Percentiles rank a stretch among this genome's conserved stretches.
Conservation (phyloP, 35 echinoderm and acorn worm genomes). For the Holothuria glaberrima region DNA sequence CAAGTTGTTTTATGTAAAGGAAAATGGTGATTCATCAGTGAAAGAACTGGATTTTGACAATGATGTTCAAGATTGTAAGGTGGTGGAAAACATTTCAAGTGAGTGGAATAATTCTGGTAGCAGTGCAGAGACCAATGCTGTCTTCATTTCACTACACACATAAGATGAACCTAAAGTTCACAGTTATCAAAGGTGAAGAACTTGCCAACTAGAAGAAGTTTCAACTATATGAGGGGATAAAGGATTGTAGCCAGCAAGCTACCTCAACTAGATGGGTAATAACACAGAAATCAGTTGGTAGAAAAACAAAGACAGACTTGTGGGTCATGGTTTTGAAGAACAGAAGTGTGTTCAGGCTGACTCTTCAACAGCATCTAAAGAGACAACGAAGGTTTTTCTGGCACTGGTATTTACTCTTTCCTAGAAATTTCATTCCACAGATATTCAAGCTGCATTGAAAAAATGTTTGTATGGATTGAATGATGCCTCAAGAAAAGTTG, state of each 20-base stretch:
- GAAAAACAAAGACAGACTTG: background rate
- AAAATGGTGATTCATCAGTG: background rate
- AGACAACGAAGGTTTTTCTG: background rate
- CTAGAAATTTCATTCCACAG: background rate
- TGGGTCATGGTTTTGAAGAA: background rate
- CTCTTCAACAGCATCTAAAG: background rate
- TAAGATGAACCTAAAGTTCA: too few species aligned
- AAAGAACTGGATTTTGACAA: background rate
- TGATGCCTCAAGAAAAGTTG: too few species aligned
- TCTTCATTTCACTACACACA: too few species aligned
- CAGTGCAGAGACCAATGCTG: too few species aligned
- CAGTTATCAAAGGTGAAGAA: background rate
- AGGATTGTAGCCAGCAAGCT: too few species aligned
- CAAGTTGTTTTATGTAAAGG: constrained; percentile 14
- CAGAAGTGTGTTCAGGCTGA: background rate
- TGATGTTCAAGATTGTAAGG: too few species aligned
- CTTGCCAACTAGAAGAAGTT: background rate
- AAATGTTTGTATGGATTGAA: too few species aligned
- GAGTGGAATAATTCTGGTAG: too few species aligned
- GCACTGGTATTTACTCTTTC: too few species aligned
- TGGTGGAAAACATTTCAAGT: too few species aligned
- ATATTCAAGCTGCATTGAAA: background rate
- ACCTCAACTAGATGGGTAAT: background rate
- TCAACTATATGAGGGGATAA: background rate
- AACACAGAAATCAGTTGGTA: background rate